Evolutionary conservation across 2,888 invertebrate species (phyloP).

Genomic region (Mimumesa dahlbomi): DNA sequence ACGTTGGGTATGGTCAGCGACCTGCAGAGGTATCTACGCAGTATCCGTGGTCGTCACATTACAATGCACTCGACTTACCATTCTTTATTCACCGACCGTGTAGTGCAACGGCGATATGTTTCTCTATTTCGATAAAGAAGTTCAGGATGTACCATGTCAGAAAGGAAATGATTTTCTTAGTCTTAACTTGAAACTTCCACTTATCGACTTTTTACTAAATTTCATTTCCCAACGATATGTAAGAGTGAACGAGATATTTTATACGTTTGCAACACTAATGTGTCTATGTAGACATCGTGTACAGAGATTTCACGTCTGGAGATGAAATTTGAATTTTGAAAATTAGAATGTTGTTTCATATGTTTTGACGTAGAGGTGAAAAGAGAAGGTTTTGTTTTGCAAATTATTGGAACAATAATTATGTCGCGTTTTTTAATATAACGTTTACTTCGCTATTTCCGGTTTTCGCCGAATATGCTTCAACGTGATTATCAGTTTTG

Average conservation of each 20-base stretch:
- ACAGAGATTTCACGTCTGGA: no score
- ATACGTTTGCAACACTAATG: no score
- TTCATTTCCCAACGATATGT: no score
- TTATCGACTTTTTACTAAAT: neutral
- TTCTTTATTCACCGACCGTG: conserved; percentile 32
- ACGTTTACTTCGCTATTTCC: conserved; percentile 13
- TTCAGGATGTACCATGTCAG: neutral
- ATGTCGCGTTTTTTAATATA: conserved; percentile 10
- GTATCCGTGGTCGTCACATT: conserved; percentile 34
- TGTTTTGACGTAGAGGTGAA: no score
- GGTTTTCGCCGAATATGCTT: conserved; percentile 3
- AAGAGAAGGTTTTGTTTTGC: no score
- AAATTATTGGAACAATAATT: no score
- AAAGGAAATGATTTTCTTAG: neutral
- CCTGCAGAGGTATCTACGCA: conserved; percentile 31
- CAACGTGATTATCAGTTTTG: conserved; percentile 27
- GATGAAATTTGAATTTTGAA: no score
- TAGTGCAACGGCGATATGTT: conserved; percentile 10
- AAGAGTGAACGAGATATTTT: no score
- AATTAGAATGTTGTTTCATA: no score
- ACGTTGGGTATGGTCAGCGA: conserved; percentile 56
- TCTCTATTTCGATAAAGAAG: neutral
- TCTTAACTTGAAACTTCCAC: neutral
- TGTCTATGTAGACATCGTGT: no score
- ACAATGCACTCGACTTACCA: conserved; percentile 39